Conservation (phyloP, 2,888 invertebrate genomes). For the Sphaeridia pumilis region DNA sequence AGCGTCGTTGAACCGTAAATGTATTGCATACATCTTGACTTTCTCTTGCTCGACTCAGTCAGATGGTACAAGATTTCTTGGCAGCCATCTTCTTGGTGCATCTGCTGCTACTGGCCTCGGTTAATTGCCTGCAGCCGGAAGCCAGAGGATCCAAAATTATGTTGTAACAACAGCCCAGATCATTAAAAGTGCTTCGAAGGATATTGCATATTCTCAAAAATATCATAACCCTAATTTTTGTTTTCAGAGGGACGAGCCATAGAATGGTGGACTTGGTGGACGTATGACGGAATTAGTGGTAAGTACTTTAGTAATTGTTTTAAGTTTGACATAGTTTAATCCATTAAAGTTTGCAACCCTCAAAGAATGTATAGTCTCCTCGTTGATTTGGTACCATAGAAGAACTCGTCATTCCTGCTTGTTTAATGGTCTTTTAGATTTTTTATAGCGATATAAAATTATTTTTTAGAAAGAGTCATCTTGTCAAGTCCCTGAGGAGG, state of each 20-base stretch:
- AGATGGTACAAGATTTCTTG: too few relatives aligned
- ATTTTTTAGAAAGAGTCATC: too few relatives aligned
- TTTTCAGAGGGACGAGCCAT: constrained; percentile 14
- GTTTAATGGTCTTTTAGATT: not conserved
- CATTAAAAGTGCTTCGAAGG: constrained; percentile 2
- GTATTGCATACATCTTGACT: too few relatives aligned
- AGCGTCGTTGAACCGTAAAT: too few relatives aligned
- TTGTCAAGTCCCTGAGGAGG: too few relatives aligned
- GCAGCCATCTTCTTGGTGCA: too few relatives aligned
- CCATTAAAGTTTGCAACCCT: not conserved
- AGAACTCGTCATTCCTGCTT: not conserved
- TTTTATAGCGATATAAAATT: too few relatives aligned
- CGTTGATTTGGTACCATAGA: too few relatives aligned
- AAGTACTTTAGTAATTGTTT: constrained; percentile 2
- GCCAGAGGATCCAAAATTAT: not conserved
- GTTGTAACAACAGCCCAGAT: not conserved
- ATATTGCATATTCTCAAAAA: not conserved
- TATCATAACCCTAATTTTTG: not conserved
- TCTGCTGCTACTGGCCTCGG: too few relatives aligned
- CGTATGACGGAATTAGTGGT: constrained; percentile 36
- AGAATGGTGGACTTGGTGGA: constrained; percentile 33
- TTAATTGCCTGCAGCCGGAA: too few relatives aligned
- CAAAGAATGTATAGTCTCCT: too few relatives aligned
- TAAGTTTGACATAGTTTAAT: not conserved
- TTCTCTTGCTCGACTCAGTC: too few relatives aligned